Conservation (phyloP, 2,888 invertebrate genomes). For the Choristoneura rosaceana region DNA sequence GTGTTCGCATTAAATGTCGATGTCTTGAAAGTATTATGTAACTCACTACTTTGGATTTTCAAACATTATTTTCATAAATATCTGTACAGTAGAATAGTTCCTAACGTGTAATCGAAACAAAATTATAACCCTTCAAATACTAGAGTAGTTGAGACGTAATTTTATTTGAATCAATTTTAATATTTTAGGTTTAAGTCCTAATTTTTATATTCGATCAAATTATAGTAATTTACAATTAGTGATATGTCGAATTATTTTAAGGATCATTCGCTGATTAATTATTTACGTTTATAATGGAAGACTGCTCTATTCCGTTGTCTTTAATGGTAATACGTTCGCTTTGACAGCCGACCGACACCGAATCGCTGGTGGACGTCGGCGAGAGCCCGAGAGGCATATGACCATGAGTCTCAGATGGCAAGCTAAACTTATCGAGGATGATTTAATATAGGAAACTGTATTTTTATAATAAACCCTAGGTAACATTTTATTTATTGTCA, state of each 20-base stretch:
- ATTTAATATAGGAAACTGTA: slow-evolving; percentile 81
- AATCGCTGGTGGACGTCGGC: slow-evolving; percentile 9
- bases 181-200: slow-evolving; percentile 63
- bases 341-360: slow-evolving; percentile 42
- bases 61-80: slow-evolving; percentile 69
- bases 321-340: slow-evolving; percentile 42
- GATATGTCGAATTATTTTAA: slow-evolving; percentile 61
- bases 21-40: slow-evolving; percentile 59
- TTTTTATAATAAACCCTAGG: slow-evolving; percentile 79
- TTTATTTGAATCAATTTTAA: slow-evolving; percentile 62
- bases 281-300: slow-evolving; percentile 75
- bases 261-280: slow-evolving; percentile 58
- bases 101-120: slow-evolving; percentile 82
- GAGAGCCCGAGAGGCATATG: slow-evolving; percentile 77
- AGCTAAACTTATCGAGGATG: slow-evolving; percentile 79
- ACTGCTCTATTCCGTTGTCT: slow-evolving; percentile 78
- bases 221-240: slow-evolving; percentile 68
- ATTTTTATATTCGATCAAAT: slow-evolving; percentile 70
- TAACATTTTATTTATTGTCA: slow-evolving; percentile 63
- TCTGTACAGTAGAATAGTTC: slow-evolving; percentile 84
- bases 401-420: slow-evolving; percentile 78
- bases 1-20: slow-evolving; percentile 48
- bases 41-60: slow-evolving; percentile 60
- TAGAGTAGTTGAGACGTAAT: slow-evolving; percentile 70
- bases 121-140: slow-evolving; percentile 77